Evolutionary conservation across 2,113 vertebrate genomes (phyloP), one percentile per base, ranked within the genome.

Genomic region (Ariopsis seemanni): DNA sequence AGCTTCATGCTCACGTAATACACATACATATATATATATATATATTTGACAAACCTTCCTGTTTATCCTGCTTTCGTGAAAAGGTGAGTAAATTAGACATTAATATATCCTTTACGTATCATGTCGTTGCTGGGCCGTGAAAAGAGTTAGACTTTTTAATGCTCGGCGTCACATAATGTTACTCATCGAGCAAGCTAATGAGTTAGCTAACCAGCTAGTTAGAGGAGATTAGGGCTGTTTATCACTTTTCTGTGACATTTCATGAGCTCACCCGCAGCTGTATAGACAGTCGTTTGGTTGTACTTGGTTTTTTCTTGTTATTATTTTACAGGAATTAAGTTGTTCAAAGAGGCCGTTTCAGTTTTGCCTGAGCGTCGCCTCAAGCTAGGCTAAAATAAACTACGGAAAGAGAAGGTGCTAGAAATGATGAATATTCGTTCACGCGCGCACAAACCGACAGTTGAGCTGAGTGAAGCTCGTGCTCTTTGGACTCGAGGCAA

Each of bases 1-100:
- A 84, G 58, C 88, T 90, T 90, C 78, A 77, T 69, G 88, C 57
- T 63, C 20, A 82, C 79, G 27, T 85, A 55, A 55, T 55, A n/a
- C 1, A 34, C 2, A 34, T 34, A 34, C 2, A 34, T 34, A 34
- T 71, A 34, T 72, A 34, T 34, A 34, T 34, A 34, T 34, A 34
- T 34, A 34, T 71, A 34, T 72, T 8, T 10, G 15, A n/a, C 17
- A 30, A 62, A 85, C 67, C 82, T 79, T 65, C 72, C 85, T 74
- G 82, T 90, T 90, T 85, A 72, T 85, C 82, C 83, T 55, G 65
- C 60, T 48, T 88, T 30, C 52, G 53, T 83, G 63, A 30, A 83
- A 67, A 60, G 88, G 90, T 90, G 79, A 89, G 90, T 87, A 62
- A 42, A 42, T 65, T 27, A 53, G 14, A 77, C 62, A 25, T 72